Conservation (phyloP, 1,140 invertebrate species). For the Drosophila insularis region DNA sequence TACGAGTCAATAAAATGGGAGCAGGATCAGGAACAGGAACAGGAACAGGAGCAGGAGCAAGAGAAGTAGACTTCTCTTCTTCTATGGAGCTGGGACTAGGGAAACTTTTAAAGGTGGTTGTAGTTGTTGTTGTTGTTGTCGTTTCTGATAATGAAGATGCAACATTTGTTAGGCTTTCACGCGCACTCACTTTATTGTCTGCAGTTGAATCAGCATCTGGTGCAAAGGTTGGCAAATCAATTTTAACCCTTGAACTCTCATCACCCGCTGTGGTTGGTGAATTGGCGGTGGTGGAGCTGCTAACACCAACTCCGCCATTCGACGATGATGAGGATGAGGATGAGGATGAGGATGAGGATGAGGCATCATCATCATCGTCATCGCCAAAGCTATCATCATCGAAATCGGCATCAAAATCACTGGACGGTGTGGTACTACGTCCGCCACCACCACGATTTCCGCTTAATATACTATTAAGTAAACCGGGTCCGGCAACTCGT, state of each 20-base stretch:
- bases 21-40: not conserved
- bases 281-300: constrained; percentile 43
- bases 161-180: constrained; percentile 45
- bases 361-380: constrained; percentile 58
- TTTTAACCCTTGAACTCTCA: constrained; percentile 72
- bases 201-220: constrained; percentile 55
- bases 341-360: not conserved
- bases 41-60: not conserved
- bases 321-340: constrained; percentile 18
- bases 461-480: constrained; percentile 83
- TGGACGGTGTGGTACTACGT: constrained; percentile 47
- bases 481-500: constrained; percentile 86
- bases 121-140: constrained; percentile 32
- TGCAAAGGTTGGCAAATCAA: constrained; percentile 83
- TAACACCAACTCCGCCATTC: constrained; percentile 31
- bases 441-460: constrained; percentile 63
- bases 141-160: constrained; percentile 43
- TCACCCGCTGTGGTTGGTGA: constrained; percentile 28
- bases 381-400: constrained; percentile 63
- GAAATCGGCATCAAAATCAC: constrained; percentile 62
- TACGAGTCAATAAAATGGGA: constrained; percentile 44
- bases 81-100: constrained; percentile 22
- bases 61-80: not conserved
- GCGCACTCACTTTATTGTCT: constrained; percentile 66
- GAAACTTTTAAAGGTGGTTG: constrained; percentile 21